phyloP scores from a whole-genome alignment of 1,140 invertebrate genomes.

The Sweltsa coloradensis region DNA sequence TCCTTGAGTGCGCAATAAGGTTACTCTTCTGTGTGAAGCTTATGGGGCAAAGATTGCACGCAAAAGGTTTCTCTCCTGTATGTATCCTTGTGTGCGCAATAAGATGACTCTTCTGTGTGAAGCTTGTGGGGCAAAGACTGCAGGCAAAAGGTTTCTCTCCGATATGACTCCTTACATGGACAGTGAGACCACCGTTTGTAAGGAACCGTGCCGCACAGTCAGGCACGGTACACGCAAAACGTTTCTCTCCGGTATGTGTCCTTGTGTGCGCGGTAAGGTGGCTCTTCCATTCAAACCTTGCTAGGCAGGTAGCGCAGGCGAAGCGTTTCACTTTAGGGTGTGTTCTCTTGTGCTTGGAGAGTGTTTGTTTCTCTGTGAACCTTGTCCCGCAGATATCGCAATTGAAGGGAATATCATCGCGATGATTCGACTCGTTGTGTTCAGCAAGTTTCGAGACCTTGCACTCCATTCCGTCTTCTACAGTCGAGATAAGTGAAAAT shows the following conservation, averaged over 20 bases:
- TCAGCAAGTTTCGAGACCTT: too few species aligned
- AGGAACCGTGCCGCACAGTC: conserved; percentile 33
- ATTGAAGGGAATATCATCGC: too few species aligned
- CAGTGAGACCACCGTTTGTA: conserved; percentile 42
- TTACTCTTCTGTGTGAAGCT: neutral
- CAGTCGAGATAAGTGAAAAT: too few species aligned
- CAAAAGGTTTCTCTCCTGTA: conserved; percentile 42
- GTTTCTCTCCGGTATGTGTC: conserved; percentile 46
- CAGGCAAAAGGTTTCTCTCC: conserved; percentile 47
- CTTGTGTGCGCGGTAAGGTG: conserved; percentile 2
- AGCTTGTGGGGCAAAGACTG: conserved; percentile 36
- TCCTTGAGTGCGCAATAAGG: conserved; percentile 3
- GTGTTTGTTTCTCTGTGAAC: too few species aligned
- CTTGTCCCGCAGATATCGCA: too few species aligned
- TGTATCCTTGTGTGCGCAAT: conserved; percentile 37
- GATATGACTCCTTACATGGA: conserved; percentile 43
- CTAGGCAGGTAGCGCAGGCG: too few species aligned
- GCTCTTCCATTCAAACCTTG: neutral
- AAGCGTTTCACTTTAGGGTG: too few species aligned
- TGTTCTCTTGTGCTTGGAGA: too few species aligned
- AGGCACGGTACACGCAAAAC: conserved; percentile 41
- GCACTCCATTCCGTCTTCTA: too few species aligned
- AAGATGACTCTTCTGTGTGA: conserved; percentile 34
- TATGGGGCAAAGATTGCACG: conserved; percentile 36
- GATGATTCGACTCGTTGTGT: too few species aligned